Conservation (phyloP, 2,113 vertebrate genomes). For the Odontesthes bonariensis region DNA sequence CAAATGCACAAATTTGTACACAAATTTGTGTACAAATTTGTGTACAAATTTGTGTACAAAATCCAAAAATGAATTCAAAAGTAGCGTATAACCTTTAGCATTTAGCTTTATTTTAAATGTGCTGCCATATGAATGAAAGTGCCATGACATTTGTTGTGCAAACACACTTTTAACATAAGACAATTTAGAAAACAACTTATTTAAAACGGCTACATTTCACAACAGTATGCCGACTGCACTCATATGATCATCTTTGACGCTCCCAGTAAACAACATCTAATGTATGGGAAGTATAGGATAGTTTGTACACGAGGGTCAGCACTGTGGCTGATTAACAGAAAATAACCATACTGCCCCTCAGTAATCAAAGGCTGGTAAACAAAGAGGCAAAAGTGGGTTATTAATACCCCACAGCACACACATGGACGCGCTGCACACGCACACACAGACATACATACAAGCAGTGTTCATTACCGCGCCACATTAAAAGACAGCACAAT, state of each 20-base stretch:
- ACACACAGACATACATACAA: conserved; percentile 13
- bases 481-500: conserved; percentile 69
- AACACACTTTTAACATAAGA: too few species aligned
- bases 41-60: too few species aligned
- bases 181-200: too few species aligned
- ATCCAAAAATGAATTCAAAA: too few species aligned
- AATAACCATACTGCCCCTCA: conserved; percentile 38
- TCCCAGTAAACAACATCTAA: conserved; percentile 25
- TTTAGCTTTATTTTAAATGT: too few species aligned
- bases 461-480: conserved; percentile 56
- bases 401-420: conserved; percentile 37
- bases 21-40: too few species aligned
- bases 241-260: conserved; percentile 8
- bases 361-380: conserved; percentile 60
- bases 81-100: too few species aligned
- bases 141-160: too few species aligned
- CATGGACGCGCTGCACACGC: conserved; percentile 17
- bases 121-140: too few species aligned
- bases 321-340: conserved; percentile 33
- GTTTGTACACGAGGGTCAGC: conserved; percentile 45
- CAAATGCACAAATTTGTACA: too few species aligned
- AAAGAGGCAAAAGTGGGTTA: conserved; percentile 30
- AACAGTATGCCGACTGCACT: conserved; percentile 20
- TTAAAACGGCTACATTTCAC: conserved; percentile 24
- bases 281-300: conserved; percentile 18